Base-by-base conservation (phyloP, 2,797 vertebrate species). In the Mormyrus proboscirostris region DNA sequence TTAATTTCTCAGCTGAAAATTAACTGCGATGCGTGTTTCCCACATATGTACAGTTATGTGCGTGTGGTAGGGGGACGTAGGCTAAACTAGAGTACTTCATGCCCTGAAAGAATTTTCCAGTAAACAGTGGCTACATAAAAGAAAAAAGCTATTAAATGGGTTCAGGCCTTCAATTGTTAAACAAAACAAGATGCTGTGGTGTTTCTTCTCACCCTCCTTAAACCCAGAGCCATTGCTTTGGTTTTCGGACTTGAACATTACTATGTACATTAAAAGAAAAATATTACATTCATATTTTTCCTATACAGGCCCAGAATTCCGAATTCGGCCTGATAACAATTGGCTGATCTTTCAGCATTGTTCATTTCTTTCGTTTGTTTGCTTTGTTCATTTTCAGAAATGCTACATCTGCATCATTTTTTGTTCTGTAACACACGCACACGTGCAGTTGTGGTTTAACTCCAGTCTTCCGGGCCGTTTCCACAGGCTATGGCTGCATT, bases 21-120 rank as follows among this genome's bases (percentile, higher is more conserved):
- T 25, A 12, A 16, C 22, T 8, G 55, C 14, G 12, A 50, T 33
- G 83, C 76, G 59, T 47, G 16, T 53, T 86, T 86, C 12, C 16
- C 41, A 83, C 25, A 38, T 86, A 19, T 14, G 25, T 86, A 44
- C 62, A 22, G 33, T 49, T 14, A 38, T 86, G 88, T 65, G 25
- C 62, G 59, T 89, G 57, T 44, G 33, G 38, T 10, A 22, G 57
- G 19, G 86, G 25, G 9, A 22, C 47, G 9, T 3, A 44, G 44
- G 79, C 50, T 79, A 53, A 55, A 44, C 86, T 19, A 83, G 25
- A 73, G 55, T 5, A 65, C 87, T 47, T 41, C 49, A 86, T 90
- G 89, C 89, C 89, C 89, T 86, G 88, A 88, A 90, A 90, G 87
- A 90, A 90, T 90, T 90, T 90, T 90, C 89, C 89, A 90, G 88